Evolutionary conservation across 2,113 vertebrate species (phyloP).

Genomic region (Mionectes macconnelli): DNA sequence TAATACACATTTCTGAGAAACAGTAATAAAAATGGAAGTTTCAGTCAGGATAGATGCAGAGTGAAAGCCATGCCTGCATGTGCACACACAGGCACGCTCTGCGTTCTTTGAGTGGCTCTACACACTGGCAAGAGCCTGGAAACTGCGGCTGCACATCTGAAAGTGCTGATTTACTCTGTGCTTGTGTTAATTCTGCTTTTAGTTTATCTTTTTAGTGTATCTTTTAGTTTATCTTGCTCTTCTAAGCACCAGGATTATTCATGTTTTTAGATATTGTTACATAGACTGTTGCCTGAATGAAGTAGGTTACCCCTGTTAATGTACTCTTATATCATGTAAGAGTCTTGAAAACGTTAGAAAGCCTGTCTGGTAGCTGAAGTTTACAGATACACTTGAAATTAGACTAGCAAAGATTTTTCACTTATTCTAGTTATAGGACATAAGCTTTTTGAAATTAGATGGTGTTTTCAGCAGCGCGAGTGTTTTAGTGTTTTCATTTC

Average conservation of each 20-base stretch:
- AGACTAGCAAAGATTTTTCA: not conserved
- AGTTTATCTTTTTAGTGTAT: not conserved
- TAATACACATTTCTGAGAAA: not conserved
- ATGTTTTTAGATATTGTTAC: not conserved
- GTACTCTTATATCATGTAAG: not conserved
- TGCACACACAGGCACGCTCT: rapidly evolving
- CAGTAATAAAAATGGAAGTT: not conserved
- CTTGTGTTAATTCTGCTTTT: not conserved
- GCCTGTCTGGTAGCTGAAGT: not conserved
- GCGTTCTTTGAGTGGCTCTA: not conserved
- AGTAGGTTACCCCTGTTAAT: not conserved
- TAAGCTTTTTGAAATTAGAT: not conserved
- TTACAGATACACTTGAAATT: not conserved
- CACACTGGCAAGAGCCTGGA: not conserved
- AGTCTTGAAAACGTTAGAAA: not conserved
- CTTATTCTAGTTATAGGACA: not conserved
- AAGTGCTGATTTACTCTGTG: not conserved
- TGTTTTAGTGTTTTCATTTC: not conserved
- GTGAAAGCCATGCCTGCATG: rapidly evolving
- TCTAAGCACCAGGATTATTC: not conserved
- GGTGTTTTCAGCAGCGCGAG: not conserved
- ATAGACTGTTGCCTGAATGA: not conserved
- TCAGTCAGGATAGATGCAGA: not conserved
- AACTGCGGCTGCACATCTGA: not conserved
- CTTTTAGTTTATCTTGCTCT: not conserved